Base-by-base conservation (phyloP, 2,113 vertebrate species). In the Hippocampus abdominalis region DNA sequence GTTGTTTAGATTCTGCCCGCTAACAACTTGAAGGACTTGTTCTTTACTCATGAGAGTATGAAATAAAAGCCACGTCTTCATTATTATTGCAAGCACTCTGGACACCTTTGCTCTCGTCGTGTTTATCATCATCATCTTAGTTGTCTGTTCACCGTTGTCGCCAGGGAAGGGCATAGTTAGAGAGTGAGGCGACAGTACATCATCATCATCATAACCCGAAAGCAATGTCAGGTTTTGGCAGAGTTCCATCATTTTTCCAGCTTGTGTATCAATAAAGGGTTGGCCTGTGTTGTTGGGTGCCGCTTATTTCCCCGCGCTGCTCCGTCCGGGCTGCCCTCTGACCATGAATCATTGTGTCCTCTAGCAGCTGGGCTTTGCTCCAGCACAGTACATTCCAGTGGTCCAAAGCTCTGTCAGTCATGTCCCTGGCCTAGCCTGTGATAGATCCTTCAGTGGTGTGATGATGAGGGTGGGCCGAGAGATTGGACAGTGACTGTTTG, bases 401-500 rank as follows among this genome's bases (percentile, higher is more conserved):
- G 87, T 86, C 74, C 80, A 70, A 68, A 49, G 74, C 79, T 75
- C 86, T 87, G 78, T 91, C 90, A 89, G 78, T 90, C 86, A 86
- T 81, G 85, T 85, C 82, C 79, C 73, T 84, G 82, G 64, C 83
- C 79, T 64, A 10, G 71, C 32, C 78, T 57, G 27, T 86, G 86
- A 91, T 90, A 81, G 84, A 85, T 89, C 88, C 73, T 86, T 88
- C 79, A 82, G 69, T 54, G 74, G 65, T 83, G 84, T 85, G 81
- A 89, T 85, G 77, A 84, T 73, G 71, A 83, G 75, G 74, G 79
- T 39, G 78, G 81, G 73, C 74, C 72, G 79, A 88, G 77, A 81
- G 81, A 90, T 86, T 75, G 74, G 89, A 91, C 87, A 86, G 80
- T 81, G 76, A 86, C 83, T 86, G 87, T 93, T 92, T 92, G 89